phyloP scores from a whole-genome alignment of 1,140 invertebrate genomes.

The Neodiprion fabricii region DNA sequence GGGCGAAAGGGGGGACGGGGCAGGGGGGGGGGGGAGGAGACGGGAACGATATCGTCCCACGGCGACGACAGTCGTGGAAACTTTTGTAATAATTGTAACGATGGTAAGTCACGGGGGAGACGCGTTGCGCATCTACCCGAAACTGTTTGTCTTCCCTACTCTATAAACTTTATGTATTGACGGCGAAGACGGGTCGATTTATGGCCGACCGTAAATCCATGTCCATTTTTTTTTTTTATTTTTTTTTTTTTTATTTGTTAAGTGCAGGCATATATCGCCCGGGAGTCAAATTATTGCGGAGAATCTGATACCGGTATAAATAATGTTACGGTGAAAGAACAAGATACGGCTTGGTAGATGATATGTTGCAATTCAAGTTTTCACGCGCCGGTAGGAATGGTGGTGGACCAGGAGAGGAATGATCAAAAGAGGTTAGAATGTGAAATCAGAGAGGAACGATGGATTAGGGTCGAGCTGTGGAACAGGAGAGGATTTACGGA shows the following conservation, averaged over 20 bases:
- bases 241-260: too few species aligned
- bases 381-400: not conserved
- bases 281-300: too few species aligned
- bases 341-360: too few species aligned
- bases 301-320: too few species aligned
- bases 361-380: too few species aligned
- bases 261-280: too few species aligned
- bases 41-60: slow-evolving; percentile 27
- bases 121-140: slow-evolving; percentile 6
- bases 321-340: too few species aligned
- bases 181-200: not conserved
- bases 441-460: not conserved
- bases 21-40: slow-evolving; percentile 6
- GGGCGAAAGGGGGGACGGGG: not conserved
- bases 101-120: not conserved
- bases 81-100: slow-evolving; percentile 5
- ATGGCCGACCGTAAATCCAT: not conserved
- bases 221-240: too few species aligned
- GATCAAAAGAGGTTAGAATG: not conserved
- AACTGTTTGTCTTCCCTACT: slow-evolving; percentile 10
- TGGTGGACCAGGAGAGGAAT: not conserved
- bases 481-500: not conserved
- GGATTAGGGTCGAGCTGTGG: not conserved
- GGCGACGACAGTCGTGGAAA: slow-evolving; percentile 24
- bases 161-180: not conserved